These are phyloP conservation scores for Hipparchia sbordonii DNA, from an alignment of 2,888 invertebrate genomes.

Conservation along the genomic window DNA sequence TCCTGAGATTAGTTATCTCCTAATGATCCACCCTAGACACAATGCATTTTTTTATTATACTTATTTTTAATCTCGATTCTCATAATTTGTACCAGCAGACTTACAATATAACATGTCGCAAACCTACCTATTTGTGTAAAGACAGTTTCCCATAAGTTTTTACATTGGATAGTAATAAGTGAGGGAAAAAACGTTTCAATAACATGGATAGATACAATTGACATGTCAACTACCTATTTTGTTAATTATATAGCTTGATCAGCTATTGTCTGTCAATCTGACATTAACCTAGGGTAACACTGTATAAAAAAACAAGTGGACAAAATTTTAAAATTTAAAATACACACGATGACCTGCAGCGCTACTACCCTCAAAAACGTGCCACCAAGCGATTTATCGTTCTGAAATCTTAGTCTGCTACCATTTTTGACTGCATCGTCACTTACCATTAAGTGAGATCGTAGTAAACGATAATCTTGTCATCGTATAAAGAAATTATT, in stretches of 20 bases:
- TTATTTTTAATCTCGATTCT: constrained; percentile 42
- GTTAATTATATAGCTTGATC: constrained; percentile 25
- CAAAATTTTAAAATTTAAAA: too few relatives aligned
- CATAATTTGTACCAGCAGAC: constrained; percentile 27
- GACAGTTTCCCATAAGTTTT: constrained; percentile 38
- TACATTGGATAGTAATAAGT: constrained; percentile 23
- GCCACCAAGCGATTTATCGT: too few relatives aligned
- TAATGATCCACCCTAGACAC: too few relatives aligned
- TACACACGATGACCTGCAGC: too few relatives aligned
- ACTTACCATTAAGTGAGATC: too few relatives aligned
- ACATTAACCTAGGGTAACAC: constrained; percentile 24
- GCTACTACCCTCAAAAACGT: too few relatives aligned
- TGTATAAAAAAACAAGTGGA: neutral
- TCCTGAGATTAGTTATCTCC: too few relatives aligned
- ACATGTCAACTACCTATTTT: constrained; percentile 30
- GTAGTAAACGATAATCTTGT: too few relatives aligned
- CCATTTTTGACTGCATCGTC: too few relatives aligned
- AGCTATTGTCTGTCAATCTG: constrained; percentile 23
- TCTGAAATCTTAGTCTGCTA: too few relatives aligned
- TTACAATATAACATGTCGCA: constrained; percentile 62
- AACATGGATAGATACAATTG: constrained; percentile 28
- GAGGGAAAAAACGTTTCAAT: constrained; percentile 38
- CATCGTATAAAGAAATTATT: too few relatives aligned
- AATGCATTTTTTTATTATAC: neutral
- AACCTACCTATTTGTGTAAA: constrained; percentile 42